Base-by-base conservation (phyloP, 2,113 vertebrate genomes). In the Oryzias celebensis region DNA sequence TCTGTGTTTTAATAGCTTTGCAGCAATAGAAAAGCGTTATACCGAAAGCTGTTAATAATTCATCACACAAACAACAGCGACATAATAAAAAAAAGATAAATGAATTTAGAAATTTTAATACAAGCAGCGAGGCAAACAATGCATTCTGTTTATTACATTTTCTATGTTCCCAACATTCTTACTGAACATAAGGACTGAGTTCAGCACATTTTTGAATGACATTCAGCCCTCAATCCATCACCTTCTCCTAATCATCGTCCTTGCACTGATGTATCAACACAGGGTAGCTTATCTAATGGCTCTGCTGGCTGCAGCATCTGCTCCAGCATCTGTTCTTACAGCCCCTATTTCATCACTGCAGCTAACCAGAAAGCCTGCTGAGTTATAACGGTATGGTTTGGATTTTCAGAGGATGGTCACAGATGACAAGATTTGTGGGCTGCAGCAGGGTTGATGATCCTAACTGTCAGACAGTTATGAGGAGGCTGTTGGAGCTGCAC, bases 321-420 rank as follows among this genome's bases (percentile, higher is more conserved):
- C 70, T 83, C 49, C 1, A 46, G 70, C 84, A 83, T 81, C 88
- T 88, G 84, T 60, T 77, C 62, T 70, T 58, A 78, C 55, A 48
- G 45, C 52, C 7, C 43, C 65, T 69, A 58, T 64, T 70, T 71
- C 56, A 65, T 57, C 3, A 48, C 56, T 47, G 22, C 28, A 1
- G 17, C 70, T 80, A 62, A 81, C 55, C 67, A 69, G 64, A 63
- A 45, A 78, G 55, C 78, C 23, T 23, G 28, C 73, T 53, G 67
- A 75, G 71, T 77, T 75, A 78, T 85, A 79, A 67, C 65, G 24
- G 52, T 61, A 50, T 80, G 62, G 28, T 79, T 70, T 76, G 68
- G 60, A 54, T 75, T 57, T 67, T 69, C 68, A 46, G 59, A 75
- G 50, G 44, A 42, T 45, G 42, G 59, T 73, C 66, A 68, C 65